Conservation (phyloP, 2,888 invertebrate species). For the Eutolmus rufibarbis region DNA sequence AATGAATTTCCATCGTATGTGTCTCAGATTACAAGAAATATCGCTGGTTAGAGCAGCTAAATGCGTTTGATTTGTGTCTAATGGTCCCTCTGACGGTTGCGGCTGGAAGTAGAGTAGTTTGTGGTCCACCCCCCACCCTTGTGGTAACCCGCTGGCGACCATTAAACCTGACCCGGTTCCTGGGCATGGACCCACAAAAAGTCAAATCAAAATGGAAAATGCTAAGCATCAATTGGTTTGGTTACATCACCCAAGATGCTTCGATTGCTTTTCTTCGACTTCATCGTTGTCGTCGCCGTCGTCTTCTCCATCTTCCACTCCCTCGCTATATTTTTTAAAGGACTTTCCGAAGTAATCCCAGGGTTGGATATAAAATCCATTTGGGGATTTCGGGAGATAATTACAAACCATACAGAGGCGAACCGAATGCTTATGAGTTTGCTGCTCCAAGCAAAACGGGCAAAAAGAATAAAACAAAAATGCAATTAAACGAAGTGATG, state of each 20-base stretch:
- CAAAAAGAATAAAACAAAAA: neutral
- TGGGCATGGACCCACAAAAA: neutral
- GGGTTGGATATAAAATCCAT: constrained; percentile 5
- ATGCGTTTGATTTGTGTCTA: constrained; percentile 25
- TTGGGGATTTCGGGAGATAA: constrained; percentile 17
- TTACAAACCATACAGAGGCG: neutral
- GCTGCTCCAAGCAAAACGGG: neutral
- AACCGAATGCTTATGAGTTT: constrained; percentile 4
- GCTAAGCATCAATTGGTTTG: neutral
- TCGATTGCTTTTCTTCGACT: neutral
- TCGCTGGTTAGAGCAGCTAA: constrained; percentile 19
- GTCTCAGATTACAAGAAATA: constrained; percentile 18
- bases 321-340: neutral
- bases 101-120: neutral
- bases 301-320: neutral
- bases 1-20: neutral
- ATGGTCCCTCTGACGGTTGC: neutral
- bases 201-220: constrained; percentile 16
- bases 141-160: neutral
- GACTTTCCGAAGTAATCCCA: neutral
- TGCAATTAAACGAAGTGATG: constrained; percentile 18
- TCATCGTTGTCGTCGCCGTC: neutral
- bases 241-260: constrained; percentile 3
- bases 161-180: neutral
- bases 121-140: neutral